Base-by-base conservation (phyloP, 2,888 invertebrate species). In the Sphaeridia pumilis region DNA sequence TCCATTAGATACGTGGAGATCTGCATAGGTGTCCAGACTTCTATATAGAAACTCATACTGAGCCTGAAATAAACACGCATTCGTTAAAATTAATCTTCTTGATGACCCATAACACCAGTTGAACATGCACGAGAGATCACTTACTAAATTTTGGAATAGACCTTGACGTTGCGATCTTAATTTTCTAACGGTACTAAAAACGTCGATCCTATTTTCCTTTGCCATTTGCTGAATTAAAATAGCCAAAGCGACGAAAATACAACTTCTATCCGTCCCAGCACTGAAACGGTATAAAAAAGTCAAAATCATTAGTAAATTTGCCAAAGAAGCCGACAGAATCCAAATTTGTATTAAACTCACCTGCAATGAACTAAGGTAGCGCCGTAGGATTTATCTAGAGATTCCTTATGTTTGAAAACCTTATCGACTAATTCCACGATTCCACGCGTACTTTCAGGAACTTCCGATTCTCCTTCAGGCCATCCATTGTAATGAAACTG, bases 11-110 rank as follows among this genome's bases (percentile, higher is more conserved):
- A 65, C 58, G 74, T 87, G 87, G 64, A 88, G 78, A 71, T 88
- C 87, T 61, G 86, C 83, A 70, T 88, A 88, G 75, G 87, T 87
- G 63, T 87, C 78, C 72, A 89, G 84, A 71, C 87, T 88, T 75
- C 88, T 84, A 76, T 90, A 86, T 67, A 90, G 78, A 75, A 89
- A 89, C 78, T 89, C 88, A 74, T 89, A 90, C 75, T 89, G 89
- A 72, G 84, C 81, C 88, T 89, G 75, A 27, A 76, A 76, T 55
- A 56, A 46, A 50, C 49, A 52, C 22, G 34, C 14, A 52, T 26
- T 35, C 26, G 7, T 22, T 17, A 22, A 21, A 26, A 2, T 28
- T 20, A 2, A 35, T 47, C 4, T 2, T 49, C 10, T 44, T 34
- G 17, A 10, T 12, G 17, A 41, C 17, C 17, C 17, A 41, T 10